A percentile compares a stretch with the other conserved stretches of the same genome.
Evolutionary conservation across 2,113 vertebrate genomes (phyloP).

Genomic region (Copsychus sechellarum): DNA sequence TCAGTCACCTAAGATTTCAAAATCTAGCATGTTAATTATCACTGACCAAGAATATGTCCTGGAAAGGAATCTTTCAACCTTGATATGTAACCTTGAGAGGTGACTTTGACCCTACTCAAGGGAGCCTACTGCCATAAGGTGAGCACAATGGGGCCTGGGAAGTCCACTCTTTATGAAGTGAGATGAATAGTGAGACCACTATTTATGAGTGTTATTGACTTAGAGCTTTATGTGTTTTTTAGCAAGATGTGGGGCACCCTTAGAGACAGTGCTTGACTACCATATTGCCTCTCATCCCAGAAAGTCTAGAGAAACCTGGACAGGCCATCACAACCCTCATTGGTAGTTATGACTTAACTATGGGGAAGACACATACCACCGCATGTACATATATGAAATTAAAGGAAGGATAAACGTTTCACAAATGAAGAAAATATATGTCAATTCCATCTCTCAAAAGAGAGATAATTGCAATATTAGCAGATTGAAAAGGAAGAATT

Average conservation of each 20-base stretch:
- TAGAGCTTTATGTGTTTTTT: neutral
- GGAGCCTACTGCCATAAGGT: neutral
- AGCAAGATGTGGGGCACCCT: neutral
- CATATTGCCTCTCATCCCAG: rapidly evolving
- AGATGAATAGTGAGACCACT: neutral
- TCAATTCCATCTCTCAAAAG: neutral
- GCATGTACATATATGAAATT: neutral
- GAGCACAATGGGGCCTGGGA: rapidly evolving
- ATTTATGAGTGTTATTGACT: neutral
- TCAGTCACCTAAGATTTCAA: neutral
- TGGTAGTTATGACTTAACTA: neutral
- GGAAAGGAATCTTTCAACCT: neutral
- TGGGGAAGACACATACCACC: neutral
- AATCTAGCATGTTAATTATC: neutral
- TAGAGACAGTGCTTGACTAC: neutral
- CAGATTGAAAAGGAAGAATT: neutral
- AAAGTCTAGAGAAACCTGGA: neutral
- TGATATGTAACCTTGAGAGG: neutral
- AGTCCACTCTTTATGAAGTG: too few species aligned
- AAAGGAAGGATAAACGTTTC: neutral
- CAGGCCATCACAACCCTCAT: too few species aligned
- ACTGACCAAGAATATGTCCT: neutral
- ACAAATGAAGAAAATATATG: neutral
- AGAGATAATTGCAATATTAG: neutral
- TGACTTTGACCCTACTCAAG: neutral